A percentile compares a stretch with the other conserved stretches of the same genome.
Evolutionary conservation across 2,113 vertebrate species (phyloP).

Genomic region (Rhynchopsitta pachyrhyncha): DNA sequence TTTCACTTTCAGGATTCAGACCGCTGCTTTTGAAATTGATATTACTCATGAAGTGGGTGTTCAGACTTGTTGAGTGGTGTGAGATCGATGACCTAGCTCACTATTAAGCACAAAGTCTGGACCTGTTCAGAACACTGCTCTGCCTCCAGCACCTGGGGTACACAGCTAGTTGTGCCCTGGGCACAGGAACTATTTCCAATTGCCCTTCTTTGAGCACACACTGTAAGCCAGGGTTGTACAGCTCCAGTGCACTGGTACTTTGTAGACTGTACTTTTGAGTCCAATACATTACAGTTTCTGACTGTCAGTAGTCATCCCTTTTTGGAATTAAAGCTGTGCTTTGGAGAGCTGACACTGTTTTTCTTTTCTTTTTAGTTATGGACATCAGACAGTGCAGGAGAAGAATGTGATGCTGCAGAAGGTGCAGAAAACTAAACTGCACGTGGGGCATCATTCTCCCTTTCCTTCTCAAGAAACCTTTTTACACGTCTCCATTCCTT

Average conservation of each 20-base stretch:
- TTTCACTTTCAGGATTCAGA: background rate
- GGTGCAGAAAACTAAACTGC: conserved; percentile 84
- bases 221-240: background rate
- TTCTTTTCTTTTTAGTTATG: conserved; percentile 84
- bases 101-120: background rate
- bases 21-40: background rate
- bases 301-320: background rate
- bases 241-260: background rate
- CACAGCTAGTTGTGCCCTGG: background rate
- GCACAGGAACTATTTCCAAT: fast-evolving
- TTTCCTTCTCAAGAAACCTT: conserved; percentile 81
- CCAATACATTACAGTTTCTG: fast-evolving
- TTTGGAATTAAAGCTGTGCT: background rate
- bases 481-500: conserved; percentile 97
- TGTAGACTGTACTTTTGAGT: background rate
- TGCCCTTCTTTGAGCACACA: background rate
- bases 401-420: conserved; percentile 88
- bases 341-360: background rate
- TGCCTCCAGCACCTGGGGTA: background rate
- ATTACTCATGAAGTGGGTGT: background rate
- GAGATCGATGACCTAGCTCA: fast-evolving
- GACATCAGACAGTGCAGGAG: conserved; percentile 92
- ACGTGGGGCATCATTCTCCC: conserved; percentile 65
- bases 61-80: background rate
- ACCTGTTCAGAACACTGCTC: background rate